Base-by-base conservation (phyloP, 2,888 invertebrate genomes). In the Agapostemon virescens region DNA sequence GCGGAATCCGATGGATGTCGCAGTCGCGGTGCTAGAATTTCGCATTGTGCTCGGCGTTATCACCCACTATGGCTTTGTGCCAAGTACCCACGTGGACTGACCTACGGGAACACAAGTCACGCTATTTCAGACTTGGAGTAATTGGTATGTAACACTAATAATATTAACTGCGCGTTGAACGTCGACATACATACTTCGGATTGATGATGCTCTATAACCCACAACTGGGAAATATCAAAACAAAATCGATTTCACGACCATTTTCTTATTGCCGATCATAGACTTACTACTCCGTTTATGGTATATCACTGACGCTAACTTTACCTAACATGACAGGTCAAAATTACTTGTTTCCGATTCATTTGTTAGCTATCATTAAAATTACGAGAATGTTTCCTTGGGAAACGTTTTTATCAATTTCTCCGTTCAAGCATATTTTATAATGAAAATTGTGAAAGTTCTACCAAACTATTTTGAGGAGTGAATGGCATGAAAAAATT, bases 21-120 rank as follows among this genome's bases (percentile, higher is more conserved):
- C 72, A 64, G 84, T 66, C 67, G 74, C 63, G 52, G 74, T 75
- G 68, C 61, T 82, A 77, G 79, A 83, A 86, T 82, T 82, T 86
- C 86, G 75, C 82, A 82, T 82, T 82, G 77, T 80, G 83, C 82
- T 82, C 77, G 75, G 77, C 84, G 82, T 87, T 87, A 85, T 87
- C 88, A 88, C 86, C 84, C 83, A 79, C 83, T 81, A 81, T 87
- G 88, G 87, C 86, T 58, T 52, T 71, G 49, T 74, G 85, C 86
- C 87, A 88, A 86, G 83, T 74, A 68, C 77, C 86, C 84, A 68
- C 81, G 74, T 75, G 68, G 74, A 38, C 76, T 82, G 72, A 84
- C 82, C 78, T 84, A 79, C 82, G 73, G 81, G 75, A 77, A 63
- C 71, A 72, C 72, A 71, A 74, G 71, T 66, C 55, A 78, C 74